Evolutionary conservation across 2,888 invertebrate genomes (phyloP), one percentile per base, ranked within the genome.

Genomic region (Cheilosia grossa): DNA sequence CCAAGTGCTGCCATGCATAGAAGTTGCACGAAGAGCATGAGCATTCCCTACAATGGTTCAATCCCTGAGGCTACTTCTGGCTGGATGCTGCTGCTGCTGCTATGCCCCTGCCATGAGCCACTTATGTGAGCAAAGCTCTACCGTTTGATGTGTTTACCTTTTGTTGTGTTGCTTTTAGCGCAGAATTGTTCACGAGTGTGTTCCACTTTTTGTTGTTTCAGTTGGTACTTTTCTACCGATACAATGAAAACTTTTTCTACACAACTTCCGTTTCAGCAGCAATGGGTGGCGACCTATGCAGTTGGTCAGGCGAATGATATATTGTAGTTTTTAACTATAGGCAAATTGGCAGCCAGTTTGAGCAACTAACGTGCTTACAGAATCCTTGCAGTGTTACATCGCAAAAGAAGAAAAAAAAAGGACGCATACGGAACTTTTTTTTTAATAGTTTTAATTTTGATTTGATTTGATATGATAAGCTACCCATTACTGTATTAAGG

Each of bases 101-200:
- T 21, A 2, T 61, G 40, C 58, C 63, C 30, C 42, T 21, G n/a
- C 61, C 58, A 64, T 24, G 30, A n/a, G 47, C 54, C 64, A 17
- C 56, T 74, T 74, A 56, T 58, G 47, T 44, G 75, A 49, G 49
- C 49, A 49, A 54, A 54, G 17, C 42, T 53, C 77, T 61, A 27
- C 24, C 59, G 44, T 51, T 67, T 51, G 59, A 47, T 30, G 61
- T 69, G 61, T 67, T 75, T 67, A 59, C 58, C 67, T 67, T 75
- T 75, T 75, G 75, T 61, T 37, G 47, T 73, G 47, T 47, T 47
- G 33, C 40, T n/a, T 24, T 30, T 51, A 19, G 51, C 51, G 30
- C 9, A 30, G 51, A 17, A 15, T 9, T 6, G 51, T 72, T n/a
- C 40, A 30, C 51, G 30, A 30, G 51, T 61, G 42, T 51, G 72